Evolutionary conservation across 2,113 vertebrate species (phyloP).

Genomic region (Tachysurus fulvidraco): DNA sequence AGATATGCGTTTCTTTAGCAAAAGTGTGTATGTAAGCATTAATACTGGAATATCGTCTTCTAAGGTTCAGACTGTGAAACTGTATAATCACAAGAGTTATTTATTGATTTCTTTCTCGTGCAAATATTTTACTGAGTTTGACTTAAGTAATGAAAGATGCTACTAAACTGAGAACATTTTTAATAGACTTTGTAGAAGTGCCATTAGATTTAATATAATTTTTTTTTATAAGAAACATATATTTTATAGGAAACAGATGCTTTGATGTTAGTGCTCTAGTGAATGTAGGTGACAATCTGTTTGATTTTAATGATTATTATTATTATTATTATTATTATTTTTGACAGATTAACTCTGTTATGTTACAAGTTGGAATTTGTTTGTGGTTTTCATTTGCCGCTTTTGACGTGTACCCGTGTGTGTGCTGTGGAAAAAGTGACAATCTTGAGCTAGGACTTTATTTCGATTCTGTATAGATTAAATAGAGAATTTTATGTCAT

Average conservation of each 20-base stretch:
- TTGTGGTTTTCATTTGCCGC: slow-evolving; percentile 65
- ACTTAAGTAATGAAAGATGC: slow-evolving; percentile 66
- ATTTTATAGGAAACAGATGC: slow-evolving; percentile 79
- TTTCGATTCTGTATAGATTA: slow-evolving; percentile 78
- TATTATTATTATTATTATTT: slow-evolving; percentile 58
- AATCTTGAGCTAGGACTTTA: slow-evolving; percentile 79
- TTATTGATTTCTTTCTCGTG: slow-evolving; percentile 76
- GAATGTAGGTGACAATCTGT: slow-evolving; percentile 79
- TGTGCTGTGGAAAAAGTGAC: slow-evolving; percentile 81
- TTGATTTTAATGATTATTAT: slow-evolving; percentile 67
- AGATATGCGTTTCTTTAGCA: slow-evolving; percentile 48
- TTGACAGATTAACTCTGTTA: slow-evolving; percentile 8
- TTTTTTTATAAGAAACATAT: slow-evolving; percentile 78
- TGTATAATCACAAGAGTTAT: slow-evolving; percentile 79
- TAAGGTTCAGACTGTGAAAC: slow-evolving; percentile 80
- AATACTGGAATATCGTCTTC: slow-evolving; percentile 74
- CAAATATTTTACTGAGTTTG: slow-evolving; percentile 69
- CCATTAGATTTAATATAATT: slow-evolving; percentile 83
- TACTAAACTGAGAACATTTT: slow-evolving; percentile 73
- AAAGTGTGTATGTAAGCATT: slow-evolving; percentile 62
- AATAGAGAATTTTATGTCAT: slow-evolving; percentile 70
- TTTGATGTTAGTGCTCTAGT: slow-evolving; percentile 76
- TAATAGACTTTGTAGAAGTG: slow-evolving; percentile 81
- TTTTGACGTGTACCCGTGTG: slow-evolving; percentile 70
- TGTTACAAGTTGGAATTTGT: slow-evolving; percentile 62